These are phyloP conservation scores for Glaucidium brasilianum DNA, from an alignment of 2,113 vertebrate species.

Conservation along the genomic window DNA sequence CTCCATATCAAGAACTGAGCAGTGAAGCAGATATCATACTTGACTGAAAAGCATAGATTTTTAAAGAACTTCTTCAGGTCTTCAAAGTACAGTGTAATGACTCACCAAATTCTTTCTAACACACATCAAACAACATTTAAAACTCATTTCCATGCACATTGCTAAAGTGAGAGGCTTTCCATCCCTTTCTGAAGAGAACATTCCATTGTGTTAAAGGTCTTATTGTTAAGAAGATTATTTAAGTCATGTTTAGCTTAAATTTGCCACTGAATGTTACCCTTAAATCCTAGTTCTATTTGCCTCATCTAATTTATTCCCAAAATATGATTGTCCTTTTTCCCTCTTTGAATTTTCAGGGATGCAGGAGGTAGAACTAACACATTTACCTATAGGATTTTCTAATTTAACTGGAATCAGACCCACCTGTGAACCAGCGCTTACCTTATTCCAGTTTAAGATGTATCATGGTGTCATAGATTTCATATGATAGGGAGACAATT, in stretches of 20 bases:
- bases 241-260: neutral
- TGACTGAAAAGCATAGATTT: neutral
- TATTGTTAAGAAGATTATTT: constrained; percentile 24
- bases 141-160: neutral
- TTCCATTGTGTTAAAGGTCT: neutral
- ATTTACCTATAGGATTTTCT: neutral
- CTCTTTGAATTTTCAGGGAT: neutral
- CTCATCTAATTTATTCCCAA: neutral
- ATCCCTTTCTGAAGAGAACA: neutral
- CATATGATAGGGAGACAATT: neutral
- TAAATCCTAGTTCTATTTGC: neutral
- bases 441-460: neutral
- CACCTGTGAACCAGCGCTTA: neutral
- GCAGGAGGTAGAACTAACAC: neutral
- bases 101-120: constrained; percentile 9
- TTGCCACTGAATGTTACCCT: neutral
- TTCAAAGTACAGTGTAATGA: constrained; percentile 6
- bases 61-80: neutral
- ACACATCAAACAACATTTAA: constrained; percentile 6
- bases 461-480: neutral
- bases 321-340: neutral
- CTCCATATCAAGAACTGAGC: neutral
- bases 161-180: neutral
- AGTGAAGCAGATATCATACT: neutral
- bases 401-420: neutral